Conservation (phyloP, 2,113 vertebrate species). For the Vimba vimba region DNA sequence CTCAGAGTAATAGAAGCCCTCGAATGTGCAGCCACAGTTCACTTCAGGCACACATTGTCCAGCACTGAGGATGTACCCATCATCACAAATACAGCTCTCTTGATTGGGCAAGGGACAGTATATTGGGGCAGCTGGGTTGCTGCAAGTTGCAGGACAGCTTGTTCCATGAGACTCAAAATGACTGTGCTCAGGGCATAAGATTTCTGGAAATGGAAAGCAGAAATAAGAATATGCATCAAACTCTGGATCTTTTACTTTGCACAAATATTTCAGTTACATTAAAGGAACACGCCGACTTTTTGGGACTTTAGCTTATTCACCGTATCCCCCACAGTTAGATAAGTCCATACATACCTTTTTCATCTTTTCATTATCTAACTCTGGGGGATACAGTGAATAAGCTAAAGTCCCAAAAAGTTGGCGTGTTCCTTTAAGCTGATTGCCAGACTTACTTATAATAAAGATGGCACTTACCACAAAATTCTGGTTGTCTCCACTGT, state of each 20-base stretch:
- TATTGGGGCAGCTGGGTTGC: slow-evolving; percentile 55
- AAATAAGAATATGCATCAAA: background rate
- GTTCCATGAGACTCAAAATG: slow-evolving; percentile 69
- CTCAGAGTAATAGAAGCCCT: slow-evolving; percentile 64
- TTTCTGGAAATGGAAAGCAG: slow-evolving; percentile 54
- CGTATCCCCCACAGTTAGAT: too few relatives aligned
- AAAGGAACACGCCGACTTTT: too few relatives aligned
- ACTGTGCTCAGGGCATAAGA: slow-evolving; percentile 68
- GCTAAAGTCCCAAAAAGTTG: too few relatives aligned
- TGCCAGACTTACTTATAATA: background rate
- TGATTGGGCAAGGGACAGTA: slow-evolving; percentile 62
- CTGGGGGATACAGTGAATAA: too few relatives aligned
- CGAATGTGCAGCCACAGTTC: slow-evolving; percentile 70
- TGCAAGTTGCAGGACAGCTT: slow-evolving; percentile 69
- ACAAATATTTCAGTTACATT: background rate
- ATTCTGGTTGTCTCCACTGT: slow-evolving; percentile 64
- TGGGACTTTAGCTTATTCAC: too few relatives aligned
- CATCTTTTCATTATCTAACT: too few relatives aligned
- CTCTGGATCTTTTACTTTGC: background rate
- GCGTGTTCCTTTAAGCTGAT: background rate
- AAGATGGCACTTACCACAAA: slow-evolving; percentile 64
- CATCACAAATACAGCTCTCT: slow-evolving; percentile 70
- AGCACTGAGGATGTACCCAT: slow-evolving; percentile 65
- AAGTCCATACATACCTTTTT: too few relatives aligned
- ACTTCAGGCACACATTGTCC: slow-evolving; percentile 61